Base-by-base conservation (phyloP, 2,888 invertebrate genomes). In the Ypsolopha scabrella region DNA sequence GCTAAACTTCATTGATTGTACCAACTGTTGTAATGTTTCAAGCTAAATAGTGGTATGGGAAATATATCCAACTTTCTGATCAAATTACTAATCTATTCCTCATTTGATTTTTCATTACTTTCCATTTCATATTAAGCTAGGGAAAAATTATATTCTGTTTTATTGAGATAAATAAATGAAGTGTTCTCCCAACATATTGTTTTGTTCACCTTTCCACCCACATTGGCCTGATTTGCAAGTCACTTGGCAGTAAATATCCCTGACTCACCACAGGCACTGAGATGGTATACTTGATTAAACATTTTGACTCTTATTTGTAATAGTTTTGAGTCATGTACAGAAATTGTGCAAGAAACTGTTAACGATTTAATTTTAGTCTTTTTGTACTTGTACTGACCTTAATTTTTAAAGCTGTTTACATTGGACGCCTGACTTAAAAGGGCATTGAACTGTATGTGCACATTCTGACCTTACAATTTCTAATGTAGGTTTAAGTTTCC, bases 111-210 rank as follows among this genome's bases (percentile, higher is more conserved):
- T 66, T 68, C 64, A 71, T 60, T 57, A 53, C 57, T 56, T 65
- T 65, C 69, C 73, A 67, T 76, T 75, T 80, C 78, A 80, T 73
- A 61, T 81, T 41, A 80, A 80, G 73, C 76, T 82, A 83, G 80
- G 79, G 74, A 72, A 74, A 79, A 81, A 80, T 80, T 82, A 80
- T 80, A 80, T 81, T 80, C 79, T 81, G 83, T 85, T 86, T 82
- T 82, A 80, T 72, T 78, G 75, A 80, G 72, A 80, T 72, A 72
- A 78, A 82, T 79, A 80, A 85, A 82, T 48, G 50, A 75, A 70
- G 71, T 76, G 78, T 82, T 80, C 82, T 77, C 76, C 68, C 67
- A 69, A 67, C 61, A 67, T 62, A 65, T 63, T 75, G 72, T 78
- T 79, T 78, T 59, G 60, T 72, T 77, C 60, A 64, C 58, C 61